phyloP scores from a whole-genome alignment of 2,113 vertebrate genomes.

The Sakesphorus luctuosus region DNA sequence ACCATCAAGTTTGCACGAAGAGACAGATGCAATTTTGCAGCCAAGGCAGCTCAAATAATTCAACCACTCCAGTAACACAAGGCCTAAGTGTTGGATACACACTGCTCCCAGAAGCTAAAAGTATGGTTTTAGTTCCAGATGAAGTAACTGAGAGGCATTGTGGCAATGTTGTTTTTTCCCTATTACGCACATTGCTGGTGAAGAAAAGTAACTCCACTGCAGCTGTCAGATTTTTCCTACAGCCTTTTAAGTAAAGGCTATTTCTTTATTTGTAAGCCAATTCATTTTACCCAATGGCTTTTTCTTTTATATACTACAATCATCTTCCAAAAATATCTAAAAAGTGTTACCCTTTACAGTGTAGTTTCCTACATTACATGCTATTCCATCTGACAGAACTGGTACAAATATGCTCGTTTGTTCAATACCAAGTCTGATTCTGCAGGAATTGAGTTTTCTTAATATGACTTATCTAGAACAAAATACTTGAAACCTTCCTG shows the following conservation, averaged over 20 bases:
- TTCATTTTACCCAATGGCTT: background rate
- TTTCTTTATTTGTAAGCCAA: background rate
- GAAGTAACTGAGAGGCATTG: background rate
- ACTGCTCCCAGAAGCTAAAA: background rate
- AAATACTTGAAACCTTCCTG: background rate
- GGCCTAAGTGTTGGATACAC: background rate
- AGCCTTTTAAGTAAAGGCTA: background rate
- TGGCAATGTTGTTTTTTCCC: background rate
- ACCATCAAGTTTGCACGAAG: background rate
- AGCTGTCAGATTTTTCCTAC: background rate
- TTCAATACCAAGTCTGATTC: background rate
- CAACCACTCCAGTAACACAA: background rate
- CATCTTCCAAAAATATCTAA: background rate
- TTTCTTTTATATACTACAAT: background rate
- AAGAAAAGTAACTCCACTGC: background rate
- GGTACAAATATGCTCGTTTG: background rate
- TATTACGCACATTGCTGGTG: background rate
- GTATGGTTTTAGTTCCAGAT: background rate
- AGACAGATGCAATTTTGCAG: background rate
- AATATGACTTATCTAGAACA: background rate
- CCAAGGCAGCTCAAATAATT: background rate
- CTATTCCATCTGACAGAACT: background rate
- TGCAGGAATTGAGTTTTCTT: background rate
- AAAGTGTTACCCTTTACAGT: background rate
- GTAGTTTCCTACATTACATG: background rate